Evolutionary conservation across 2,113 vertebrate genomes (phyloP).

Genomic region (Conger conger): DNA sequence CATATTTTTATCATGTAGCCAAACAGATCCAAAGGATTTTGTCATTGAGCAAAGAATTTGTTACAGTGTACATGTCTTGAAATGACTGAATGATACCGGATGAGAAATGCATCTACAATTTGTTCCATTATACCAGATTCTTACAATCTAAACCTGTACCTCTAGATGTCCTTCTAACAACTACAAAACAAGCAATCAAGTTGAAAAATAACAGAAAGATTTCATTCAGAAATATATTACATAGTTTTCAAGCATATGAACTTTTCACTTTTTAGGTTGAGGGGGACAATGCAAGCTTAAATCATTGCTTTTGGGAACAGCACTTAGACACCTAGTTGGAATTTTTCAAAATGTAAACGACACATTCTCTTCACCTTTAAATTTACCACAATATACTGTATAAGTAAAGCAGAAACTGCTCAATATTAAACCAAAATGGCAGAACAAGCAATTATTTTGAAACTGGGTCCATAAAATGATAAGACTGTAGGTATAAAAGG

Average conservation of each 20-base stretch:
- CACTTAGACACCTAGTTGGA: background rate
- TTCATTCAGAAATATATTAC: background rate
- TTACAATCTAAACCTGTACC: slow-evolving; percentile 23
- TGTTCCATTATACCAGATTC: too few relatives aligned
- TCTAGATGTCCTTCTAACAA: slow-evolving; percentile 32
- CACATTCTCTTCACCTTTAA: too few relatives aligned
- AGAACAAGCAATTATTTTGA: too few relatives aligned
- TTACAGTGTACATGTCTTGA: too few relatives aligned
- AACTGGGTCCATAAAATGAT: background rate
- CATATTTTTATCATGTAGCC: too few relatives aligned
- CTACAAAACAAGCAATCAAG: slow-evolving; percentile 10
- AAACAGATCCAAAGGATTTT: too few relatives aligned
- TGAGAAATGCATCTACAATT: too few relatives aligned
- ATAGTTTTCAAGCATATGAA: background rate
- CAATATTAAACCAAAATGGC: background rate
- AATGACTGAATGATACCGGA: too few relatives aligned
- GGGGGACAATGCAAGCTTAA: background rate
- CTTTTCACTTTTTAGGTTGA: too few relatives aligned
- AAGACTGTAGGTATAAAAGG: background rate
- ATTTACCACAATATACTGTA: too few relatives aligned
- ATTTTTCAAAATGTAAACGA: background rate
- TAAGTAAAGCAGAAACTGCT: background rate
- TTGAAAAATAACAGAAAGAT: slow-evolving; percentile 8
- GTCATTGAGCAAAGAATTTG: too few relatives aligned
- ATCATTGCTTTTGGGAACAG: background rate